Conservation (phyloP, 2,797 vertebrate species). For the Sarcophilus harrisii region DNA sequence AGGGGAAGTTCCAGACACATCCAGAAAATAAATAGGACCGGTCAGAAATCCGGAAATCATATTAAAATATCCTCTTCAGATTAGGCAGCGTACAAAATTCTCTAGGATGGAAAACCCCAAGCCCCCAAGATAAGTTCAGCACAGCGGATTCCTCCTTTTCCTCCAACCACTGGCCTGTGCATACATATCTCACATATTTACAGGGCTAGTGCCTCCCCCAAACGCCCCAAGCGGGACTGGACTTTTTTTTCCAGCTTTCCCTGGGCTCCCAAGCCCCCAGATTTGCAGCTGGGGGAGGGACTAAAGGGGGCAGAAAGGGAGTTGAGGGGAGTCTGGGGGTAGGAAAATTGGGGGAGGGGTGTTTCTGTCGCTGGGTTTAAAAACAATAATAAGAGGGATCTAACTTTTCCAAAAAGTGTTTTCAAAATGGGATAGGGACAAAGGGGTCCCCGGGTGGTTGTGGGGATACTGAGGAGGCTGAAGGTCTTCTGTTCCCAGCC, state of each 20-base stretch:
- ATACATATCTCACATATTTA: conserved; percentile 98
- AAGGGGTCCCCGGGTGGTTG: not conserved
- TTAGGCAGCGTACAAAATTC: conserved; percentile 98
- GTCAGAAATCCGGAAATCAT: conserved; percentile 96
- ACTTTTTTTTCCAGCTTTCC: conserved; percentile 85
- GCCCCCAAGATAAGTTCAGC: conserved; percentile 83
- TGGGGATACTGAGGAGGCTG: not conserved
- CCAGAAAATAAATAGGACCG: conserved; percentile 99
- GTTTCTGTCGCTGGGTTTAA: conserved; percentile 79
- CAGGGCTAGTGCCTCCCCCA: conserved; percentile 86
- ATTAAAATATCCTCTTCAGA: conserved; percentile 98
- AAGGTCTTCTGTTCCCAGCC: not conserved
- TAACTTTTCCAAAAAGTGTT: conserved; percentile 81
- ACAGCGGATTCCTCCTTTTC: conserved; percentile 80
- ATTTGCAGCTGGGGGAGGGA: conserved; percentile 81
- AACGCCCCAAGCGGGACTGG: conserved; percentile 90
- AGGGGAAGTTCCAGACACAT: conserved; percentile 92
- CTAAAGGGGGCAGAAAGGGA: conserved; percentile 44
- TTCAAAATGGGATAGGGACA: conserved; percentile 60
- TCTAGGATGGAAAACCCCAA: conserved; percentile 86
- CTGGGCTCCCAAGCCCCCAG: conserved; percentile 73
- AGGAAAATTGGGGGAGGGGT: conserved; percentile 64
- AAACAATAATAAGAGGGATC: conserved; percentile 58
- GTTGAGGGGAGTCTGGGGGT: conserved; percentile 62
- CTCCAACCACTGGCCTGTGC: conserved; percentile 92